phyloP scores from a whole-genome alignment of 1,140 invertebrate species.

The Harpegnathos saltator region DNA sequence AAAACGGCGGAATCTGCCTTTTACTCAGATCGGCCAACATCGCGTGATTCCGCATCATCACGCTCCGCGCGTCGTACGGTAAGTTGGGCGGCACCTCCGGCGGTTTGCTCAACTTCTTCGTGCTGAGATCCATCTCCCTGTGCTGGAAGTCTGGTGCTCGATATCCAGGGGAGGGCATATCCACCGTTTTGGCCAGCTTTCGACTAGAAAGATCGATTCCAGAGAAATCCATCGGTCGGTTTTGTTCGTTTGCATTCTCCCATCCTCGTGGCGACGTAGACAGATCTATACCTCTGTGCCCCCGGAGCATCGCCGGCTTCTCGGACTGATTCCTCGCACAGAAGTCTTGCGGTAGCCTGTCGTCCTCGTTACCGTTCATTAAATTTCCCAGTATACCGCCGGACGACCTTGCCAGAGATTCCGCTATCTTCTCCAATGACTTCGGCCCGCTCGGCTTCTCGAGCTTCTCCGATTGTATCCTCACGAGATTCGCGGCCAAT shows the following conservation, averaged over 20 bases:
- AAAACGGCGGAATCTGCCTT: constrained; percentile 79
- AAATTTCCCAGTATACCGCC: constrained; percentile 69
- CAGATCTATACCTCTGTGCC: constrained; percentile 81
- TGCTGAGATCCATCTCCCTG: constrained; percentile 84
- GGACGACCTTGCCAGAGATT: constrained; percentile 80
- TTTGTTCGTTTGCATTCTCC: constrained; percentile 77
- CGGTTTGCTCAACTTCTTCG: constrained; percentile 77
- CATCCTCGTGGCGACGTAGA: constrained; percentile 80
- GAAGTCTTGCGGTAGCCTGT: constrained; percentile 74
- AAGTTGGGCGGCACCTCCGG: constrained; percentile 74
- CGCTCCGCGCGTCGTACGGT: constrained; percentile 78
- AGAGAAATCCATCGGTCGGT: constrained; percentile 81
- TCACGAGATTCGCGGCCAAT: constrained; percentile 81
- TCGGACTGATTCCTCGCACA: constrained; percentile 68
- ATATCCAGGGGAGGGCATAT: constrained; percentile 71
- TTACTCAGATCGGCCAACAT: constrained; percentile 84
- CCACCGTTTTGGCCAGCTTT: constrained; percentile 74
- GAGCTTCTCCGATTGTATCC: constrained; percentile 82
- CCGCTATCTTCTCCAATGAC: constrained; percentile 83
- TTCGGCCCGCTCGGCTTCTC: constrained; percentile 80
- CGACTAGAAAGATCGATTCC: constrained; percentile 85
- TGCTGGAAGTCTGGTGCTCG: constrained; percentile 81
- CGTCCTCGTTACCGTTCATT: constrained; percentile 75
- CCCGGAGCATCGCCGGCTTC: constrained; percentile 65
- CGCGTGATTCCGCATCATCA: constrained; percentile 82